These are phyloP conservation scores for Monodelphis domestica DNA, from an alignment of 2,797 vertebrate genomes.

Conservation along the genomic window DNA sequence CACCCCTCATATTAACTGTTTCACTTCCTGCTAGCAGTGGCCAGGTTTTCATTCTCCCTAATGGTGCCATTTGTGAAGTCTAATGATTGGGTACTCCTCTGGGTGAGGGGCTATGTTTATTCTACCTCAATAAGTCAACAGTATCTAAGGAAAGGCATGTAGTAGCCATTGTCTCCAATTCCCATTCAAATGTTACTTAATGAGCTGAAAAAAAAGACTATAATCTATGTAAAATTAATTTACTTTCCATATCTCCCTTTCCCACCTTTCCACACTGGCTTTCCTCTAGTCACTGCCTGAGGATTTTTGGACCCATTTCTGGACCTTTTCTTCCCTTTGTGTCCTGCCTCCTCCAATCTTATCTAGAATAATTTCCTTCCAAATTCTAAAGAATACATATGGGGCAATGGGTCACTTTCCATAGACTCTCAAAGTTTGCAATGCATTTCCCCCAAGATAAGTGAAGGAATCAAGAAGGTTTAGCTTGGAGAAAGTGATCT, in stretches of 20 bases:
- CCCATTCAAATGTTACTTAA: not conserved
- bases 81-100: not conserved
- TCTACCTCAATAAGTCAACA: not conserved
- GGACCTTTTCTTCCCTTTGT: not conserved
- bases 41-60: not conserved
- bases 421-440: not conserved
- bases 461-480: not conserved
- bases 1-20: not conserved
- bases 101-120: too few species aligned
- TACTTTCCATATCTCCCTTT: not conserved
- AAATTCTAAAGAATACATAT: not conserved
- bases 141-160: not conserved
- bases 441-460: not conserved
- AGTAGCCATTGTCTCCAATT: not conserved
- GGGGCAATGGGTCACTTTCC: not conserved
- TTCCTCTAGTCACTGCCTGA: not conserved
- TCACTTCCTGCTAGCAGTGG: not conserved
- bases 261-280: not conserved
- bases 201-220: not conserved
- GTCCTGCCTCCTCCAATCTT: not conserved
- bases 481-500: not conserved
- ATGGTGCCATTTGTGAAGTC: not conserved
- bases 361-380: not conserved
- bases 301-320: not conserved
- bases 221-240: not conserved